These are phyloP conservation scores for Harlomillsia oculata DNA, from an alignment of 1,140 invertebrate genomes.

Conservation along the genomic window DNA sequence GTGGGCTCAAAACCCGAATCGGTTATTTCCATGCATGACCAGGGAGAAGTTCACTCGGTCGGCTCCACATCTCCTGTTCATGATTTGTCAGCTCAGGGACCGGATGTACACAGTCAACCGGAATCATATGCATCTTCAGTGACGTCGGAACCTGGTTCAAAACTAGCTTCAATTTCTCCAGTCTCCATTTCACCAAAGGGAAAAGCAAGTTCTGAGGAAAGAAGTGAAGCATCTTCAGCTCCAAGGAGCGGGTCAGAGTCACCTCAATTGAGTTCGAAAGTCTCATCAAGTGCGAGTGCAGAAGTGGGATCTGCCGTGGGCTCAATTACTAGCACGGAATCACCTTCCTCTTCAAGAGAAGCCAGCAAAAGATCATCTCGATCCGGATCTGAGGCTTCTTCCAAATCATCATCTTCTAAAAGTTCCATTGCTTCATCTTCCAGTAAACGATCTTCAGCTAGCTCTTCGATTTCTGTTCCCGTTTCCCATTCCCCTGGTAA, in stretches of 20 bases:
- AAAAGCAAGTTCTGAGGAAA: constrained; percentile 13
- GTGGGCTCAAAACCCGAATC: constrained; percentile 1
- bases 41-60: background rate
- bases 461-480: background rate
- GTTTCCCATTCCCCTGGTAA: background rate
- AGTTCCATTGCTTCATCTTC: background rate
- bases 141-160: constrained; percentile 2
- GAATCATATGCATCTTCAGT: constrained; percentile 6
- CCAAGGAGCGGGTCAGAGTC: background rate
- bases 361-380: background rate
- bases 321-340: background rate
- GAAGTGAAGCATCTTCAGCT: constrained; percentile 15
- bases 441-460: background rate
- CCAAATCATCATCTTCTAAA: constrained; percentile 21
- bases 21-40: too few relatives aligned
- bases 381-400: constrained; percentile 10
- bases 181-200: constrained; percentile 5
- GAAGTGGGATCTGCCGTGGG: background rate
- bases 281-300: background rate
- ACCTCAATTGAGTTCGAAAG: background rate
- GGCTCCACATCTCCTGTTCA: background rate
- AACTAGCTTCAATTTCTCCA: background rate
- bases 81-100: background rate
- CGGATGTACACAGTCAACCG: constrained; percentile 5
- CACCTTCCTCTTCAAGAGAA: background rate